These are phyloP conservation scores for Apostichopus leukothele DNA, from an alignment of 53 echinoderm and acorn worm genomes.

Conservation along the genomic window DNA sequence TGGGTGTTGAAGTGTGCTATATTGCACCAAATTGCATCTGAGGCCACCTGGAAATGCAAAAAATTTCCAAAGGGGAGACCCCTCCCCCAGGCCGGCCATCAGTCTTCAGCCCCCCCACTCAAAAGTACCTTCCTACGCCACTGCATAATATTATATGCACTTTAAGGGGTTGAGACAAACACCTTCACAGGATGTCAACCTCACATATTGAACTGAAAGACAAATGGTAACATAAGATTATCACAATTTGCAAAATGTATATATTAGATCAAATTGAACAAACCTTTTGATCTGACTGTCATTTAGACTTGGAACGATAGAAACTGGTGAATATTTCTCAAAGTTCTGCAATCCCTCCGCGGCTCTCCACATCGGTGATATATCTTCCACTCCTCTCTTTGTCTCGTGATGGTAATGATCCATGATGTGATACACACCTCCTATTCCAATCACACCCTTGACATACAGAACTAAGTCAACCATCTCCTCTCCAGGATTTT, in stretches of 20 bases:
- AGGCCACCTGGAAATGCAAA: too few relatives aligned
- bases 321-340: constrained; percentile 63
- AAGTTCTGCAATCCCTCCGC: constrained; percentile 63
- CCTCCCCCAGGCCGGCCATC: too few relatives aligned
- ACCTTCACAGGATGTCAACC: neutral
- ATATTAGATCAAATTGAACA: too few relatives aligned
- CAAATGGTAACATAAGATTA: too few relatives aligned
- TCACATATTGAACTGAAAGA: too few relatives aligned
- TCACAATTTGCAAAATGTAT: too few relatives aligned
- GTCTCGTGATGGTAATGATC: constrained; percentile 76
- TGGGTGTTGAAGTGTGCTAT: too few relatives aligned
- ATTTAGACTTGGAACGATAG: constrained; percentile 36
- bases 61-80: too few relatives aligned
- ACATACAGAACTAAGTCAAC: constrained; percentile 33
- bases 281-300: constrained; percentile 42
- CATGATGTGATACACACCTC: constrained; percentile 74
- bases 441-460: constrained; percentile 63
- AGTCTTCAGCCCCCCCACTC: too few relatives aligned
- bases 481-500: neutral
- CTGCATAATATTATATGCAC: too few relatives aligned
- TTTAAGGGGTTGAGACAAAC: neutral
- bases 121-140: too few relatives aligned
- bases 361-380: constrained; percentile 76
- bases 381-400: constrained; percentile 71
- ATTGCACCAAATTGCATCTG: too few relatives aligned